A percentile compares a stretch with the other conserved stretches of the same genome.
Conservation (phyloP, 2,113 vertebrate species). For the Carettochelys insculpta region DNA sequence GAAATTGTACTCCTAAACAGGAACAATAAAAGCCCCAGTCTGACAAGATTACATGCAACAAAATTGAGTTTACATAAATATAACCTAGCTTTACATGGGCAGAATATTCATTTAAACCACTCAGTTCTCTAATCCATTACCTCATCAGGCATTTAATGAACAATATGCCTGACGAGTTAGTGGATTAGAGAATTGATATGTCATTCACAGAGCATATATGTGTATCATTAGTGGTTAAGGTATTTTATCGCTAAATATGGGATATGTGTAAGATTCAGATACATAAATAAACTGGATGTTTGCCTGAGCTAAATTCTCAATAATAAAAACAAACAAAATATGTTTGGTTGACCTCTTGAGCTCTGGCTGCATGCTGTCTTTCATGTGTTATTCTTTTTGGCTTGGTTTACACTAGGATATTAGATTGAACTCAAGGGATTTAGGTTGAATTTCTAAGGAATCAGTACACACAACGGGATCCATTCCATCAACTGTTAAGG, state of each 20-base stretch:
- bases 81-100: neutral
- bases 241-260: neutral
- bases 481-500: too few relatives aligned
- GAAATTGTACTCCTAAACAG: constrained; percentile 20
- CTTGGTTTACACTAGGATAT: too few relatives aligned
- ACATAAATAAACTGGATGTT: neutral
- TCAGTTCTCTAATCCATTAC: too few relatives aligned
- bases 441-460: too few relatives aligned
- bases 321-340: neutral
- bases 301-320: neutral
- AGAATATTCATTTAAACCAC: too few relatives aligned
- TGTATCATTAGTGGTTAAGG: neutral
- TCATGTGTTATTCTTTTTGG: neutral
- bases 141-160: too few relatives aligned
- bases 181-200: neutral
- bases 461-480: too few relatives aligned
- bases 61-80: constrained; percentile 52
- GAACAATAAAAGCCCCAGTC: constrained; percentile 17
- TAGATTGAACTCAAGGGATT: too few relatives aligned
- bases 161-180: neutral
- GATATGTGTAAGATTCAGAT: neutral
- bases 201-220: neutral
- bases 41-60: neutral
- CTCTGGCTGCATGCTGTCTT: neutral
- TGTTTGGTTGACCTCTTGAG: neutral